These are phyloP conservation scores for Cavia porcellus DNA, from an alignment of 2,113 vertebrate genomes.

Conservation along the genomic window DNA sequence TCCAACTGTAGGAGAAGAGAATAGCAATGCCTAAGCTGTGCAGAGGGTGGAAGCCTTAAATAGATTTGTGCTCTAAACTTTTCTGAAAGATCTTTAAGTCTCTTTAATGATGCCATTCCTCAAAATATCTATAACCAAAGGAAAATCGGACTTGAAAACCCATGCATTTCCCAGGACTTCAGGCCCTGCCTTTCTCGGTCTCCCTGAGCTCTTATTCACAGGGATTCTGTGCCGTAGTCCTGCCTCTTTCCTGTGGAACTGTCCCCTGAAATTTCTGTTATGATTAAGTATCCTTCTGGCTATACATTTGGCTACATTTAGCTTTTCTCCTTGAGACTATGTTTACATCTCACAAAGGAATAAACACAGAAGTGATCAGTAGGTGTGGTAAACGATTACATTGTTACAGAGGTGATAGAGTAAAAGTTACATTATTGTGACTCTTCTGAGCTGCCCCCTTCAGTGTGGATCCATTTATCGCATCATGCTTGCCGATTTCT, in stretches of 20 bases:
- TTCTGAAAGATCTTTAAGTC: conserved; percentile 32
- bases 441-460: not conserved
- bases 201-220: not conserved
- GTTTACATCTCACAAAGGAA: not conserved
- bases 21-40: conserved; percentile 60
- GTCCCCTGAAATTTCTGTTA: not conserved
- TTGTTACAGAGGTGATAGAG: not conserved
- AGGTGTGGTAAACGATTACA: not conserved
- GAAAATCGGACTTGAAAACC: not conserved
- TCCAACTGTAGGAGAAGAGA: conserved; percentile 71
- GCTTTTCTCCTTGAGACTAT: not conserved
- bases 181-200: not conserved
- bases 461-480: too few relatives aligned
- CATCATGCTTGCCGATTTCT: not conserved
- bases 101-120: conserved; percentile 44
- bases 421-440: not conserved
- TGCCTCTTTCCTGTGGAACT: not conserved
- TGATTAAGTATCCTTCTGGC: not conserved
- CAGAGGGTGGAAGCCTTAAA: conserved; percentile 63
- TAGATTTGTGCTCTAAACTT: conserved; percentile 46
- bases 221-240: not conserved
- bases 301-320: not conserved
- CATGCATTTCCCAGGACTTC: not conserved
- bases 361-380: not conserved
- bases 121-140: conserved; percentile 39